phyloP scores from a whole-genome alignment of 35 echinoderm and acorn worm genomes.

The Eucidaris tribuloides region DNA sequence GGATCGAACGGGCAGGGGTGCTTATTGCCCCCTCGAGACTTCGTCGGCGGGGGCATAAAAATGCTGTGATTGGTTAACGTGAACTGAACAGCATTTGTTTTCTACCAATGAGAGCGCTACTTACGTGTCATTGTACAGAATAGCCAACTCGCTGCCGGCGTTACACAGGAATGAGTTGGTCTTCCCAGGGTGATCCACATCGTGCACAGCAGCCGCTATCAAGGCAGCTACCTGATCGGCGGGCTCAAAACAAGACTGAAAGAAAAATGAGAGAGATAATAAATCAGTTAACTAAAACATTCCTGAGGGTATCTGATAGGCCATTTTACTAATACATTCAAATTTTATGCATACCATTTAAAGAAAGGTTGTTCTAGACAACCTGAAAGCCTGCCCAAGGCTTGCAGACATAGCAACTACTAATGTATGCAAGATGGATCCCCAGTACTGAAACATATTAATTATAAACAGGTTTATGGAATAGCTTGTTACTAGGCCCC shows the following conservation, averaged over 20 bases:
- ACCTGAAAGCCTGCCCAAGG: not conserved
- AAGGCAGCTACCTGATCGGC: constrained; percentile 88
- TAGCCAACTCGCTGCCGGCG: constrained; percentile 95
- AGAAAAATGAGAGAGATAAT: not conserved
- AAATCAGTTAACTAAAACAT: not conserved
- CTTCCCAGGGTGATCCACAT: constrained; percentile 95
- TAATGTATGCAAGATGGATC: not conserved
- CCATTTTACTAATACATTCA: not conserved
- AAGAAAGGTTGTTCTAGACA: no score
- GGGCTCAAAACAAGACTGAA: constrained; percentile 85
- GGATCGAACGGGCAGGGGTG: no score
- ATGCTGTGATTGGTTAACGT: no score
- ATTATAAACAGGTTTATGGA: no score
- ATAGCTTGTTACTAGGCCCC: no score
- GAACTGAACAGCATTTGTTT: not conserved
- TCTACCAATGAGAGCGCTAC: not conserved
- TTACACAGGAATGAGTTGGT: constrained; percentile 99
- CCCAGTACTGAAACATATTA: not conserved
- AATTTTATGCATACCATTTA: no score
- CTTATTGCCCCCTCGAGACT: no score
- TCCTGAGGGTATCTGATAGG: not conserved
- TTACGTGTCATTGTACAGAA: constrained; percentile 99
- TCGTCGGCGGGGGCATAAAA: no score
- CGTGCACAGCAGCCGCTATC: constrained; percentile 92
- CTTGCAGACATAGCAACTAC: not conserved